Evolutionary conservation across 2,797 vertebrate species (phyloP), one percentile per base, ranked within the genome.

Genomic region (Chromobotia macracanthus): DNA sequence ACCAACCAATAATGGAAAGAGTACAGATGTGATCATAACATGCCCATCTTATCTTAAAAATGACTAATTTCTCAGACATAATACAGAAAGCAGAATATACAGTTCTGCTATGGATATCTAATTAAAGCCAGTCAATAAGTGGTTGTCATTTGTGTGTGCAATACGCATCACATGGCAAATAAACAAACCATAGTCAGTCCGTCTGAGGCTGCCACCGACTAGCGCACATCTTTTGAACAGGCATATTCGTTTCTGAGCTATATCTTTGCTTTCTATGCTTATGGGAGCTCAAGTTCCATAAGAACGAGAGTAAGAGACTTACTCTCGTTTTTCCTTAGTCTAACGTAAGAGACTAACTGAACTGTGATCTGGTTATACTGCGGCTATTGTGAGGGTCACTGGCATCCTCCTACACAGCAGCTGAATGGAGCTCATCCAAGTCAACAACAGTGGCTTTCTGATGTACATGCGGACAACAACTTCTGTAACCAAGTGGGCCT

Each of bases 391-490:
- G 53, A 21, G 28, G 75, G 53, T 46, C 60, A 10, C 51, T 63
- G 67, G 76, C 76, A 44, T 50, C 68, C 58, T 64, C 76, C 76
- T 25, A 53, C 67, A 71, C 56, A 55, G 46, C 19, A 71, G 76
- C 68, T 63, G 56, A 61, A 70, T 70, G 10, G 21, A 51, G 67
- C 67, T 50, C 67, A 64, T 64, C 46, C 67, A 78, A 50, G 31
- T 63, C 28, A 68, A 50, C 55, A 70, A 44, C 56, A 61, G 23
- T 7, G 41, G 46, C 44, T 25, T 51, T 16, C 58, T 21, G 6
- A 74, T 23, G 28, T 16, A 13, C 1, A 53, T 10, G 3, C 1
- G 2, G 25, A 75, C 28, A 53, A 21, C 48, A 65, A 8, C 53
- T 48, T 50, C 15, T 61, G 28, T 31, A 16, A 31, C 58, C 13